These are phyloP conservation scores for Aspiorhynchus laticeps DNA, from an alignment of 2,113 vertebrate genomes.

Conservation along the genomic window DNA sequence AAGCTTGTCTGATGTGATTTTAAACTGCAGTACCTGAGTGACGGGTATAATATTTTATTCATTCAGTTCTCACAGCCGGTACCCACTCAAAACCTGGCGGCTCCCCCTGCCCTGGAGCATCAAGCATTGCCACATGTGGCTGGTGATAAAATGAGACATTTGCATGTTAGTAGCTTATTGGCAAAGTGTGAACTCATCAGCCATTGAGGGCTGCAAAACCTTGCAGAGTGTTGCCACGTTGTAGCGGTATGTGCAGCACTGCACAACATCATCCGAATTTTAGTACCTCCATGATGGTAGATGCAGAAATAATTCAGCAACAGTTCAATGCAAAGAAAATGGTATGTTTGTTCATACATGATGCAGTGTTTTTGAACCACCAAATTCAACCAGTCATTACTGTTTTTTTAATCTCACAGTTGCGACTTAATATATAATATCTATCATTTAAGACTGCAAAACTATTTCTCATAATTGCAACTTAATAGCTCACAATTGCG, in stretches of 20 bases:
- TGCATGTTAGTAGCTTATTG: conserved; percentile 33
- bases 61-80: conserved; percentile 13
- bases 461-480: not conserved
- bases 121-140: conserved; percentile 33
- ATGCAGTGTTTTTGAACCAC: not conserved
- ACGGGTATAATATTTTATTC: not conserved
- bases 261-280: not conserved
- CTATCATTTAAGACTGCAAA: not conserved
- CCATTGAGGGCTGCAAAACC: not conserved
- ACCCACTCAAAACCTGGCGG: conserved; percentile 7
- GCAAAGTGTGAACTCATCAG: conserved; percentile 10
- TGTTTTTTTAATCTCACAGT: not conserved
- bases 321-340: not conserved
- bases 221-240: not conserved
- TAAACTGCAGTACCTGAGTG: not conserved
- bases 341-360: not conserved
- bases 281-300: not conserved
- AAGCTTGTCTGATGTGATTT: not conserved
- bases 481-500: not conserved
- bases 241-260: not conserved
- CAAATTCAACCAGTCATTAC: not conserved
- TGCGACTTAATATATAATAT: not conserved
- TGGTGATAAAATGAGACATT: conserved; percentile 38
- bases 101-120: not conserved
- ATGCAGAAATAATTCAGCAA: not conserved